Conservation (phyloP, 1,140 invertebrate species). For the Telenomus remus region DNA sequence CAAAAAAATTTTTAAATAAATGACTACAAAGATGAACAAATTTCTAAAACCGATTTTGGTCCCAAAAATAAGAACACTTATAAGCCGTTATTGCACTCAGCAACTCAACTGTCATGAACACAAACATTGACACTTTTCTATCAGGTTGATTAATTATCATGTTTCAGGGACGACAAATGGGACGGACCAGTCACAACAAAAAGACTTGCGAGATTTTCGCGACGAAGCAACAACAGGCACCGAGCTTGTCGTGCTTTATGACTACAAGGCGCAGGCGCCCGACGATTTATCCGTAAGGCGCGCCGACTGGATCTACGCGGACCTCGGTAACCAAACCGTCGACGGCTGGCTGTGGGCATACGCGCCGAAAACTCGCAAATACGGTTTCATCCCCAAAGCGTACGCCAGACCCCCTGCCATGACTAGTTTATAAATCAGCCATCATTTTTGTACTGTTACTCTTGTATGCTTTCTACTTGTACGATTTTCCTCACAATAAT, state of each 20-base stretch:
- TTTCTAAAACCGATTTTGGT: no score
- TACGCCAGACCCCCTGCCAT: conserved; percentile 95
- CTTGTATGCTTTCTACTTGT: conserved; percentile 48
- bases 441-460: conserved; percentile 49
- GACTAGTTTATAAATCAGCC: conserved; percentile 83
- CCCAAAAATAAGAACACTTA: no score
- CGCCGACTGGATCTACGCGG: conserved; percentile 96
- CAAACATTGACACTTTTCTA: no score
- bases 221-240: conserved; percentile 80
- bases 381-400: conserved; percentile 95
- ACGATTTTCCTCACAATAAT: conserved; percentile 58
- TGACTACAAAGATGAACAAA: no score
- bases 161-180: conserved; percentile 65
- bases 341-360: conserved; percentile 97
- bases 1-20: no score
- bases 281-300: conserved; percentile 92
- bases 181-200: conserved; percentile 69
- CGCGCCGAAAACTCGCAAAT: conserved; percentile 92
- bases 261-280: conserved; percentile 95
- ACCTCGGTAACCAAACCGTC: conserved; percentile 93
- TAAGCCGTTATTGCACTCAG: no score
- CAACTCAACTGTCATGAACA: no score
- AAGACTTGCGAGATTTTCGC: conserved; percentile 71
- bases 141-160: no score
- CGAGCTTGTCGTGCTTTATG: conserved; percentile 94